Evolutionary conservation across 2,888 invertebrate species (phyloP).

Genomic region (Elgonia sp.): DNA sequence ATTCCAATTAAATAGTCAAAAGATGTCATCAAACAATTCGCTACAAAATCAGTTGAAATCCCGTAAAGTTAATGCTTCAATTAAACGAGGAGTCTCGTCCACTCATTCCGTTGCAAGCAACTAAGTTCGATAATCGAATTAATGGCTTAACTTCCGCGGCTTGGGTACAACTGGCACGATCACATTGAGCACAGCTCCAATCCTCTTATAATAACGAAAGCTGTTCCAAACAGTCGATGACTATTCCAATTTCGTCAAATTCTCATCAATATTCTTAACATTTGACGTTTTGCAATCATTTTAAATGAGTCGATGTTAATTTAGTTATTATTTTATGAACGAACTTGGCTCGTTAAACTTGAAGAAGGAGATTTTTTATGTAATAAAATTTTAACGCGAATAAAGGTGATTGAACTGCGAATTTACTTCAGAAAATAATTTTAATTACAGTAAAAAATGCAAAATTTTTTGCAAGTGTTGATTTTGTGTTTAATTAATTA

Average conservation of each 20-base stretch:
- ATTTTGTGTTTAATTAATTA: no score
- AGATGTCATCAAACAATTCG: slow-evolving; percentile 4
- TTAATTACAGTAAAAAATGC: background rate
- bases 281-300: background rate
- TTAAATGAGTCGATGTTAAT: no score
- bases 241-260: slow-evolving; percentile 1
- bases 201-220: slow-evolving; percentile 48
- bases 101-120: slow-evolving; percentile 11
- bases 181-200: slow-evolving; percentile 27
- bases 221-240: slow-evolving; percentile 18
- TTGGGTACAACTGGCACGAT: slow-evolving; percentile 38
- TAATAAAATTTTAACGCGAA: slow-evolving; percentile 15
- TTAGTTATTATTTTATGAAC: slow-evolving; percentile 37
- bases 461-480: no score
- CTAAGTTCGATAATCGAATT: slow-evolving; percentile 54
- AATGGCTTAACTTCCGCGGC: slow-evolving; percentile 57
- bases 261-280: no score
- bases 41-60: slow-evolving; percentile 11
- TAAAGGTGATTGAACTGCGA: slow-evolving; percentile 28
- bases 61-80: slow-evolving; percentile 34
- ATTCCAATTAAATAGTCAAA: background rate
- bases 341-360: slow-evolving; percentile 22
- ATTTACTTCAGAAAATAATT: background rate
- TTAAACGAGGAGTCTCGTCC: slow-evolving; percentile 19
- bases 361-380: background rate